phyloP scores from a whole-genome alignment of 2,797 vertebrate species.

The Enteromius radiatus region DNA sequence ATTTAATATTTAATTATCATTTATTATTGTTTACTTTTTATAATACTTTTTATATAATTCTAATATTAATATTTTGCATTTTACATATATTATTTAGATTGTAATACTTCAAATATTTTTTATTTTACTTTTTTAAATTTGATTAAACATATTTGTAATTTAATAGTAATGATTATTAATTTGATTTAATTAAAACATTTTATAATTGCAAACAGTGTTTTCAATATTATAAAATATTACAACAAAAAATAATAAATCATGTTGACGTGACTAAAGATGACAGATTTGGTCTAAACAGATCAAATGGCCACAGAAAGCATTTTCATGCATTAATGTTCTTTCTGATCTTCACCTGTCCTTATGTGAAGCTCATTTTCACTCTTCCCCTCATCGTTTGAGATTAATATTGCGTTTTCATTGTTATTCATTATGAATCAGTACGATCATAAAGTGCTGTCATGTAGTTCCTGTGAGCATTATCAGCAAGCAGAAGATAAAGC shows the following conservation, averaged over 20 bases:
- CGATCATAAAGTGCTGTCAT: background rate
- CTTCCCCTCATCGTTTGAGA: background rate
- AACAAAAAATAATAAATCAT: background rate
- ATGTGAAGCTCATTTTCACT: constrained; percentile 17
- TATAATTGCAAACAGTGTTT: background rate
- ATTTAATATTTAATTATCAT: background rate
- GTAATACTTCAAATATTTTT: background rate
- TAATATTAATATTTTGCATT: background rate
- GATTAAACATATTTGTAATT: background rate
- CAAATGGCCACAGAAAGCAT: background rate
- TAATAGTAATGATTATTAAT: background rate
- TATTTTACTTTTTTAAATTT: too few relatives aligned
- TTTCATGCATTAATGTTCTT: background rate
- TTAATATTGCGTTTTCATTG: background rate
- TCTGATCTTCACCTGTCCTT: constrained; percentile 14
- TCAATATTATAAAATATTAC: background rate
- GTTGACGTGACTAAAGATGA: constrained; percentile 5
- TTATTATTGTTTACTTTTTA: background rate
- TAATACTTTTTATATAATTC: background rate
- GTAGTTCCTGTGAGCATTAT: background rate
- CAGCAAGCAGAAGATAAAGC: constrained; percentile 11
- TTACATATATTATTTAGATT: background rate
- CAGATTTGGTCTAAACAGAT: constrained; percentile 1
- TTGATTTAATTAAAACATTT: background rate
- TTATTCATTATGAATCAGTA: background rate